Evolutionary conservation across 53 echinoderm and acorn worm genomes (phyloP), one percentile per base, ranked within the genome.

Genomic region (Temnopleurus reevesii): DNA sequence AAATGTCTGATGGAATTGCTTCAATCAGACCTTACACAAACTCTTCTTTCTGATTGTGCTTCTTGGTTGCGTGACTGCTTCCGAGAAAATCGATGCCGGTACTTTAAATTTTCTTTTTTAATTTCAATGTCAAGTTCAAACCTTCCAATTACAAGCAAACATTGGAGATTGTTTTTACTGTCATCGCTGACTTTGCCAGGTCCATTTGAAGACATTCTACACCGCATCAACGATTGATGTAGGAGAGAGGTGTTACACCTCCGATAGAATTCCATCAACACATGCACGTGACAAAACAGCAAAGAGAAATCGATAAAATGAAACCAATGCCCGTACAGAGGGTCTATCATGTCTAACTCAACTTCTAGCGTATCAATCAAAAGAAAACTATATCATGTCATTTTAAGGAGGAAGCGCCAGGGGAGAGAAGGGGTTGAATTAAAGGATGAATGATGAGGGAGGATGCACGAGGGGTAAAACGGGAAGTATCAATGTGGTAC

Each of bases 281-380:
- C 17, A 10, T 18, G 33, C 63, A 33, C 63, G n/a, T n/a, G n/a
- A n/a, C n/a, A 4, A 15, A 29, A 6, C 30, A 18, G 63, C 63
- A 34, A 17, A 33, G 63, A 34, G 63, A 63, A 63, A 63, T 63
- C 63, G 34, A 63, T 63, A 63, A 34, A 63, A 63, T 63, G 63
- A 63, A 63, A 63, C 63, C 33, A 4, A 63, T 15, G 63, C 63
- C 63, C 15, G 15, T 13, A 5, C 63, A 34, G 33, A 33, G 17
- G 63, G 15, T 31, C 63, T 17, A 63, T 63, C 63, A 63, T 63
- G 33, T 34, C 30, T 21, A 31, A 30, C 33, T 63, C 34, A 63
- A 63, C 63, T 33, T 31, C 63, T 31, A 33, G 5, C 15, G 33
- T 63, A 31, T 63, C 63, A 56, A 24, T 17, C 56, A 30, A 63